phyloP scores from a whole-genome alignment of 2,113 vertebrate species.

The Corythoichthys intestinalis region DNA sequence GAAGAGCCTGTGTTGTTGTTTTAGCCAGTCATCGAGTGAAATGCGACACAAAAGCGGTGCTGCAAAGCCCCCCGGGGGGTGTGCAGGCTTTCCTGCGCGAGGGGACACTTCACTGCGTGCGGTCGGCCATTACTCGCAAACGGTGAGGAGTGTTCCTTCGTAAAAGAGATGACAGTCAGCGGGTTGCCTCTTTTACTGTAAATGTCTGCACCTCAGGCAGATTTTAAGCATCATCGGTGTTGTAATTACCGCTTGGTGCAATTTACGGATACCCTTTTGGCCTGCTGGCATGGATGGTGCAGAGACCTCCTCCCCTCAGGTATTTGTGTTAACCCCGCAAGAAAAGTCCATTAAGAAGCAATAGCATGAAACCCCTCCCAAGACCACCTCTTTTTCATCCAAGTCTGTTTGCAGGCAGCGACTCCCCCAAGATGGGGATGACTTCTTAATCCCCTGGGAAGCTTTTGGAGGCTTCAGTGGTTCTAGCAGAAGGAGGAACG shows the following conservation, averaged over 20 bases:
- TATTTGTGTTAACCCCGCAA: constrained; percentile 11
- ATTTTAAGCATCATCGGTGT: not conserved
- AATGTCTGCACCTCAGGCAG: not conserved
- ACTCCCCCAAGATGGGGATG: constrained; percentile 25
- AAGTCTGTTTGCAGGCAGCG: constrained; percentile 47
- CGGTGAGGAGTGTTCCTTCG: not conserved
- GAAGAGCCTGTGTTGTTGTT: not conserved
- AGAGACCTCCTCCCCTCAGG: not conserved
- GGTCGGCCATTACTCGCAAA: not conserved
- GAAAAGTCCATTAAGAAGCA: constrained; percentile 39
- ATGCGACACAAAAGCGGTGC: not conserved
- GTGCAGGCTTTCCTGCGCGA: not conserved
- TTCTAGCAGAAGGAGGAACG: constrained; percentile 8
- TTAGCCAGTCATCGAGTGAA: not conserved
- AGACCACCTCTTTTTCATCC: constrained; percentile 28
- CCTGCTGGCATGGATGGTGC: not conserved
- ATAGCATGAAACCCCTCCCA: constrained; percentile 28
- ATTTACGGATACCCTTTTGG: not conserved
- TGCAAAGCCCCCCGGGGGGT: not conserved
- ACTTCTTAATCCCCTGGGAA: constrained; percentile 59
- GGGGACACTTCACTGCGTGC: not conserved
- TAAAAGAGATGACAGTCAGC: not conserved
- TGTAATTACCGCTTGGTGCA: not conserved
- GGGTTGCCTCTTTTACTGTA: not conserved
- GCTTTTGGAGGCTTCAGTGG: constrained; percentile 18